A percentile compares a stretch with the other conserved stretches of the same genome.
phyloP scores from a whole-genome alignment of 1,140 invertebrate genomes.

The Leptinotarsa lineolata region DNA sequence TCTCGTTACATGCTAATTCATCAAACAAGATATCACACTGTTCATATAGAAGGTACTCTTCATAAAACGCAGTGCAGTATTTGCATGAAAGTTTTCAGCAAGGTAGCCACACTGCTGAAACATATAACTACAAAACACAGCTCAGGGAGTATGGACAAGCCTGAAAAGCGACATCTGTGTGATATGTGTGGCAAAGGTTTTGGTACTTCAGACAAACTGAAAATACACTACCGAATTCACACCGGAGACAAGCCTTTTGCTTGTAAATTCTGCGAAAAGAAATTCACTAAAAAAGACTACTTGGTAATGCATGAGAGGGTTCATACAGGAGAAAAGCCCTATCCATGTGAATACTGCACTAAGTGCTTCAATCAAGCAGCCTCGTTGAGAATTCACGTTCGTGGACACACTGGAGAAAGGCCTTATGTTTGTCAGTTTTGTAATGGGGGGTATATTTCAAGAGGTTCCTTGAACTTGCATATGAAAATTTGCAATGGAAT shows the following conservation, averaged over 20 bases:
- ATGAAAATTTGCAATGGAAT: constrained; percentile 47
- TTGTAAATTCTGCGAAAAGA: constrained; percentile 61
- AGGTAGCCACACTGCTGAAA: constrained; percentile 57
- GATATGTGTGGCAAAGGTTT: constrained; percentile 59
- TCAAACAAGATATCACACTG: constrained; percentile 58
- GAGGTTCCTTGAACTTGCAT: constrained; percentile 48
- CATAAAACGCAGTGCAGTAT: constrained; percentile 48
- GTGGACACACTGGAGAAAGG: constrained; percentile 50
- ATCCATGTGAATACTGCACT: constrained; percentile 60
- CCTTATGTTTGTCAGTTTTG: constrained; percentile 52
- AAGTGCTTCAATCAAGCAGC: constrained; percentile 59
- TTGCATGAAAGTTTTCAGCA: constrained; percentile 58
- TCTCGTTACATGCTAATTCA: constrained; percentile 55
- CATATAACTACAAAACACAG: constrained; percentile 61
- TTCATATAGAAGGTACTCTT: constrained; percentile 44
- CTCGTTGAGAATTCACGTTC: constrained; percentile 59
- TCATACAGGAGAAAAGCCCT: constrained; percentile 62
- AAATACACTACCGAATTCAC: constrained; percentile 67
- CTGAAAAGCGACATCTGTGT: constrained; percentile 46
- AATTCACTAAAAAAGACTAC: constrained; percentile 61
- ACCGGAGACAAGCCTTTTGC: constrained; percentile 59
- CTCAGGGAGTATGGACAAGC: constrained; percentile 42
- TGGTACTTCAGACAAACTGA: constrained; percentile 63
- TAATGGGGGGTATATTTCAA: constrained; percentile 45
- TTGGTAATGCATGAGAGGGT: constrained; percentile 63